A percentile compares a stretch with the other conserved stretches of the same genome.
These are phyloP conservation scores for Ennomos erosarius DNA, from an alignment of 2,888 invertebrate genomes.

Conservation along the genomic window DNA sequence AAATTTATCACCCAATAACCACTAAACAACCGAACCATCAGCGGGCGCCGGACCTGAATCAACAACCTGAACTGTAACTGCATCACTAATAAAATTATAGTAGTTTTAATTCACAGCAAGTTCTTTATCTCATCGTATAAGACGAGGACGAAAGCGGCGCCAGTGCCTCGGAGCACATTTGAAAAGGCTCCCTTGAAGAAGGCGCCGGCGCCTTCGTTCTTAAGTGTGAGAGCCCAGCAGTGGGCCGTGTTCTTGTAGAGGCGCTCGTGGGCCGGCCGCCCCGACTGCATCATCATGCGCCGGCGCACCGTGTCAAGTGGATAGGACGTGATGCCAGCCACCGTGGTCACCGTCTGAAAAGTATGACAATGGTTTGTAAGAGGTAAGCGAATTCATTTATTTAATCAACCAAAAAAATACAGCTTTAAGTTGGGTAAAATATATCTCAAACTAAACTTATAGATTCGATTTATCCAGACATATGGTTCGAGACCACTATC, in stretches of 20 bases:
- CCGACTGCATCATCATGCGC: constrained; percentile 99
- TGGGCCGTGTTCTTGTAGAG: constrained; percentile 95
- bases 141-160: constrained; percentile 95
- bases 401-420: too few relatives aligned
- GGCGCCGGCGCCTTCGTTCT: constrained; percentile 91
- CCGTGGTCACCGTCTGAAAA: constrained; percentile 85
- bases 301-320: constrained; percentile 97
- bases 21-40: too few relatives aligned
- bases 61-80: too few relatives aligned
- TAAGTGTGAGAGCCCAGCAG: constrained; percentile 93
- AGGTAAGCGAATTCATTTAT: too few relatives aligned
- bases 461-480: too few relatives aligned
- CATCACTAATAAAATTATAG: too few relatives aligned
- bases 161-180: constrained; percentile 96
- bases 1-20: too few relatives aligned
- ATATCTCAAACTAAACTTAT: too few relatives aligned
- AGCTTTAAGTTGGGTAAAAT: too few relatives aligned
- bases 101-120: constrained; percentile 3
- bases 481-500: too few relatives aligned
- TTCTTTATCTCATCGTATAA: constrained; percentile 95
- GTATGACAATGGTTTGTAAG: too few relatives aligned
- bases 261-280: constrained; percentile 90
- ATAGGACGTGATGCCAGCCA: constrained; percentile 96
- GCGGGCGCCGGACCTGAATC: too few relatives aligned
- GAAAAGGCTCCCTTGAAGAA: constrained; percentile 99